Percentiles rank a stretch among this genome's conserved stretches.
These are phyloP conservation scores for Tolypeutes matacus DNA, from an alignment of 2,797 vertebrate species.

Conservation along the genomic window DNA sequence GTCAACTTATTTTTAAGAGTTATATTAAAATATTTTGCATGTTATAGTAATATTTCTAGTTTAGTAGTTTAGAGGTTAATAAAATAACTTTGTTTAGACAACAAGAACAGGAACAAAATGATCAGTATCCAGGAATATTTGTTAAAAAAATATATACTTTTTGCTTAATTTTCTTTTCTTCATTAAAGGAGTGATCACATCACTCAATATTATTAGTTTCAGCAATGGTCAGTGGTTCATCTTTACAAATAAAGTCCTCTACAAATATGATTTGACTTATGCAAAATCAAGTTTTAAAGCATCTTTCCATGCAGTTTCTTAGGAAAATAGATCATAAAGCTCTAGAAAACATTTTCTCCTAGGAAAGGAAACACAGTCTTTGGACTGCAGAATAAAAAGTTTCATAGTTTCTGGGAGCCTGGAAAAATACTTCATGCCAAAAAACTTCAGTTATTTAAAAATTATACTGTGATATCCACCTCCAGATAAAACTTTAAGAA, in stretches of 20 bases:
- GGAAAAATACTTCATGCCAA: not conserved
- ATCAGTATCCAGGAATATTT: constrained; percentile 76
- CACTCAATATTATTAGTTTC: constrained; percentile 79
- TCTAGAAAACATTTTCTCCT: constrained; percentile 64
- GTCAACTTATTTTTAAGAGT: not conserved
- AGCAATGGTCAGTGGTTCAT: constrained; percentile 65
- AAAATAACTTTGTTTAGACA: constrained; percentile 67
- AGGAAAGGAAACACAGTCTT: constrained; percentile 12
- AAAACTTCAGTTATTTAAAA: constrained; percentile 30
- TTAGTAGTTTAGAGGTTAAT: constrained; percentile 69
- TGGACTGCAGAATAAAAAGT: not conserved
- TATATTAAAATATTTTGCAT: not conserved
- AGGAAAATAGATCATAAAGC: constrained; percentile 78
- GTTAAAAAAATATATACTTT: constrained; percentile 70
- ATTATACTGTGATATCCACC: not conserved
- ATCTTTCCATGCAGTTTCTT: constrained; percentile 73
- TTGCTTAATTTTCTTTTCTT: constrained; percentile 67
- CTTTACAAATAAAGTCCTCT: constrained; percentile 74
- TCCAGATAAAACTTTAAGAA: not conserved
- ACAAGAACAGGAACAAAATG: constrained; percentile 75
- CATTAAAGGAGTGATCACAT: constrained; percentile 64
- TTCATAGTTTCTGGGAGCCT: not conserved
- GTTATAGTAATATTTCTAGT: constrained; percentile 47
- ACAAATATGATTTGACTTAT: constrained; percentile 76
- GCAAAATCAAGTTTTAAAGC: constrained; percentile 76